Evolutionary conservation across 2,797 vertebrate genomes (phyloP).

Genomic region (Eulemur mongoz): DNA sequence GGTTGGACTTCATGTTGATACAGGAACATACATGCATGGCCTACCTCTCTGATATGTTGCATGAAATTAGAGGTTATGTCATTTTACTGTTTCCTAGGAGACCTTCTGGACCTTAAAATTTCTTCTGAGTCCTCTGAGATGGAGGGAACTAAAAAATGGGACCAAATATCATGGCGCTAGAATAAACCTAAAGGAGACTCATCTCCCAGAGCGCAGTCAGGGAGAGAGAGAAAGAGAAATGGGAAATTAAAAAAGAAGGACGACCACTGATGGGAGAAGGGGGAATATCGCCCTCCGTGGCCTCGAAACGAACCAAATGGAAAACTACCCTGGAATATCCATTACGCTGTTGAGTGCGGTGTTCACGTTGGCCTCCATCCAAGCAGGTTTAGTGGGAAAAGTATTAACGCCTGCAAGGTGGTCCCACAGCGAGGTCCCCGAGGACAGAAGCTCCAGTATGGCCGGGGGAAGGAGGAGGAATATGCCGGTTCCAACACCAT

Average conservation of each 20-base stretch:
- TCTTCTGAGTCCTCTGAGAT: background rate
- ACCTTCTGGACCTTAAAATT: background rate
- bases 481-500: background rate
- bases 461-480: background rate
- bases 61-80: background rate
- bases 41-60: background rate
- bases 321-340: slow-evolving; percentile 43
- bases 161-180: background rate
- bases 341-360: slow-evolving; percentile 33
- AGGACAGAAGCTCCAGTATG: slow-evolving; percentile 67
- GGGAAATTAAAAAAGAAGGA: background rate
- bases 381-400: slow-evolving; percentile 71
- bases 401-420: slow-evolving; percentile 78
- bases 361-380: slow-evolving; percentile 45
- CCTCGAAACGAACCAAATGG: background rate
- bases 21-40: background rate
- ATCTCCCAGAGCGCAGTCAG: background rate
- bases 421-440: slow-evolving; percentile 54
- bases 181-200: background rate
- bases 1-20: background rate
- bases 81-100: slow-evolving; percentile 6
- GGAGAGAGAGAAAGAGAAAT: background rate
- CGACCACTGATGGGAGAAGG: background rate
- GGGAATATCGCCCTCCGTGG: background rate
- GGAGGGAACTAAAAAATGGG: background rate